These are phyloP conservation scores for Malaclemys terrapin DNA, from an alignment of 2,113 vertebrate species.

Conservation along the genomic window DNA sequence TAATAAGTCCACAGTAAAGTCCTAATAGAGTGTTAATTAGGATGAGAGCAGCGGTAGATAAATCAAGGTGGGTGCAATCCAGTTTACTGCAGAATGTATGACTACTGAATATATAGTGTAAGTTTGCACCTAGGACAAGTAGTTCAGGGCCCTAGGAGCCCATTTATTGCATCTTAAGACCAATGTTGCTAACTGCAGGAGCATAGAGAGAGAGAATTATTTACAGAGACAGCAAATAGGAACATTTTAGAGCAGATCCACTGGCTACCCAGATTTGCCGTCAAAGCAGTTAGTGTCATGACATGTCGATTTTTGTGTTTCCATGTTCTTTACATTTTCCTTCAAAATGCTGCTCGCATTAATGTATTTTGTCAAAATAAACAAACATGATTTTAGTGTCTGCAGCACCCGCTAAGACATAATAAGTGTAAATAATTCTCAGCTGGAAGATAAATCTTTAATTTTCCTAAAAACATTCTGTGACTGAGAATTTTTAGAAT, in stretches of 20 bases:
- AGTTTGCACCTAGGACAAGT: not conserved
- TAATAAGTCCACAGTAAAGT: not conserved
- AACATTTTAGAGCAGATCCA: not conserved
- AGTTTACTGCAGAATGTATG: not conserved
- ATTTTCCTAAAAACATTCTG: constrained; percentile 46
- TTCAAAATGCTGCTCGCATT: not conserved
- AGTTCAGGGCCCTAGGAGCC: not conserved
- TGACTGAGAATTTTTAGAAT: constrained; percentile 44
- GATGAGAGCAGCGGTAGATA: not conserved
- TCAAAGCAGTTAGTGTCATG: not conserved
- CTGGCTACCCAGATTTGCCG: accelerated
- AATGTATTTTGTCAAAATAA: constrained; percentile 3
- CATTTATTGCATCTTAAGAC: not conserved
- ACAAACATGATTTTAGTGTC: not conserved
- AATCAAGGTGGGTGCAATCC: not conserved
- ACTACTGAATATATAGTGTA: not conserved
- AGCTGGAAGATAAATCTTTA: constrained; percentile 51
- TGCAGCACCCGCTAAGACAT: constrained; percentile 25
- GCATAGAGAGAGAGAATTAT: accelerated
- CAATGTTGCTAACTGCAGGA: not conserved
- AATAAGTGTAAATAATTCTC: constrained; percentile 42
- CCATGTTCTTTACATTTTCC: not conserved
- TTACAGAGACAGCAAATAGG: not conserved
- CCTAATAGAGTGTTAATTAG: not conserved
- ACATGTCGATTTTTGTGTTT: not conserved